Evolutionary conservation across 2,888 invertebrate species (phyloP), one percentile per base, ranked within the genome.

Genomic region (Elysia crispata): DNA sequence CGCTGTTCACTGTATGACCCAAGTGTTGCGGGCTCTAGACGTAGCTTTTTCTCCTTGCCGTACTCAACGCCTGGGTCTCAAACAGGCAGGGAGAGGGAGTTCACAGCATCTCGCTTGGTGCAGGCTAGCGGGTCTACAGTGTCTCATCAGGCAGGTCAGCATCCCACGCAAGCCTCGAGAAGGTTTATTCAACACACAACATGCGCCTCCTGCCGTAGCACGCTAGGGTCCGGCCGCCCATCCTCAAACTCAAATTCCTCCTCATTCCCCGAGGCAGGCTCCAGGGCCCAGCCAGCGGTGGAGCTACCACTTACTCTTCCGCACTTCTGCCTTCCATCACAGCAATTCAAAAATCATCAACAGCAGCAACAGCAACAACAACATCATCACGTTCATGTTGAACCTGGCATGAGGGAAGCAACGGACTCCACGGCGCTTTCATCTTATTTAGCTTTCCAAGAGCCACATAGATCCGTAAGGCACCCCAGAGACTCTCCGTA

Each of bases 181-280:
- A 66, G 66, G 57, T 72, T 76, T 13, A 31, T 79, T n/a, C 77
- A 80, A 0, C 41, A 41, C 41, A 41, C 41, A 11, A 81, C 82
- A 11, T 88, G 88, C 73, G 84, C 87, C 1, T 88, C 88, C 1
- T 88, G 88, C 78, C 85, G 86, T 70, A 85, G 84, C 30, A 86
- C 85, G 1, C 74, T 85, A 1, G 87, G 86, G 23, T 85, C 86
- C 11, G 82, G 84, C 11, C 41, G 41, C 1, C 83, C 81, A 13
- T 82, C 82, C 0, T 77, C 81, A 25, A 81, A 18, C 33, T 76
- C 76, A 1, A 73, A 18, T 28, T 76, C 76, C 0, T 73, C 76
- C 18, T 66, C 54, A 54, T 49, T n/a, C n/a, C n/a, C n/a, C n/a
- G n/a, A n/a, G n/a, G n/a, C 75, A 15, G 72, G 67, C 20, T 49